phyloP scores from a whole-genome alignment of 2,113 vertebrate genomes.

The Protobothrops flavoviridis region DNA sequence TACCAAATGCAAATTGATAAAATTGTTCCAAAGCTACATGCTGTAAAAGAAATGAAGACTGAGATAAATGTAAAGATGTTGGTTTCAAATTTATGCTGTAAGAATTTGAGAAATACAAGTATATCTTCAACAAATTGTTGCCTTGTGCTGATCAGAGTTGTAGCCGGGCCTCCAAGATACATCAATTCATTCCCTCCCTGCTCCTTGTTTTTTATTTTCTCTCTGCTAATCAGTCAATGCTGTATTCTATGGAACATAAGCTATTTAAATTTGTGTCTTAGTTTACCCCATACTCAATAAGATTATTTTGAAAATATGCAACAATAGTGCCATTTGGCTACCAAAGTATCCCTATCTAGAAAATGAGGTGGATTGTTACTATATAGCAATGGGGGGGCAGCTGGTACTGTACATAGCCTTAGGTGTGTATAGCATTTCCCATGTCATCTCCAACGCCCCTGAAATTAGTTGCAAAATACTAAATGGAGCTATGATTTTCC shows the following conservation, averaged over 20 bases:
- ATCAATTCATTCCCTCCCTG: background rate
- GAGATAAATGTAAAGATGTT: constrained; percentile 23
- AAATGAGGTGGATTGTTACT: background rate
- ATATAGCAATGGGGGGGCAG: background rate
- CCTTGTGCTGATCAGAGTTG: background rate
- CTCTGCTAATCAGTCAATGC: background rate
- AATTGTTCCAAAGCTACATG: constrained; percentile 46
- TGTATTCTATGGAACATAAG: background rate
- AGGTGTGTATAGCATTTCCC: background rate
- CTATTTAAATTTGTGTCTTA: background rate
- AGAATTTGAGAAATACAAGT: background rate
- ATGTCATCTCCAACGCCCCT: background rate
- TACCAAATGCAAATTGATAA: constrained; percentile 48
- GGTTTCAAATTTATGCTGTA: background rate
- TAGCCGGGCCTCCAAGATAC: background rate
- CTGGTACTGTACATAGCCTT: background rate
- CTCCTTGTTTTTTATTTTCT: background rate
- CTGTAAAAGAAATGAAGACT: constrained; percentile 35
- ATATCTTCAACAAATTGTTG: background rate
- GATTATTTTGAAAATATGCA: background rate
- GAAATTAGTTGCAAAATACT: background rate
- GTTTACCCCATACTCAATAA: background rate
- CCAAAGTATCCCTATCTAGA: background rate
- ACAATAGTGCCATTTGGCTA: background rate
- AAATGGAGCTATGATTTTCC: background rate